Percentiles rank a stretch among this genome's conserved stretches.
Conservation (phyloP, 1,140 invertebrate species). For the Tribolium madens region DNA sequence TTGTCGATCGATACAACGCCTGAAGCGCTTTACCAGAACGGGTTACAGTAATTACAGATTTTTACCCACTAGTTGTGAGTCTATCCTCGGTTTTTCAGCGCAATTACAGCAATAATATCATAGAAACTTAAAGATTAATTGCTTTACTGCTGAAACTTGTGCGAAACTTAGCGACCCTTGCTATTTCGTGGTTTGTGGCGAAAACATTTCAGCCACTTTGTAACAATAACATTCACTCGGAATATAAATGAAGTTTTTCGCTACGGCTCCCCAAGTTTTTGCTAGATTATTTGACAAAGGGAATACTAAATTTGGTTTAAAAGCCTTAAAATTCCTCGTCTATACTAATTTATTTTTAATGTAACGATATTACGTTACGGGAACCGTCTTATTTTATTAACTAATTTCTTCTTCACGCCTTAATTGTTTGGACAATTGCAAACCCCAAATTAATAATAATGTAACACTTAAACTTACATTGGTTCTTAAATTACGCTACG, state of each 20-base stretch:
- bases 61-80: neutral
- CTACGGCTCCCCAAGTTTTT: slow-evolving; percentile 6
- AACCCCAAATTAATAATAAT: too few relatives aligned
- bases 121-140: slow-evolving; percentile 49
- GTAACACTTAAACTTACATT: too few relatives aligned
- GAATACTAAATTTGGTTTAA: slow-evolving; percentile 28
- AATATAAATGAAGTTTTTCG: slow-evolving; percentile 46
- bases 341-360: slow-evolving; percentile 39
- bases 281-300: slow-evolving; percentile 38
- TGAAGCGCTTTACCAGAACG: slow-evolving; percentile 40
- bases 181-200: slow-evolving; percentile 44
- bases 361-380: slow-evolving; percentile 7
- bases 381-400: slow-evolving; percentile 15
- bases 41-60: slow-evolving; percentile 43
- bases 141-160: slow-evolving; percentile 44
- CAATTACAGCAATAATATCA: slow-evolving; percentile 47
- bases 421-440: slow-evolving; percentile 34
- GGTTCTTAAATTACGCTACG: too few relatives aligned
- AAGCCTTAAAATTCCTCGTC: slow-evolving; percentile 17
- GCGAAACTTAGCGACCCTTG: slow-evolving; percentile 43
- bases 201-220: slow-evolving; percentile 48
- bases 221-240: slow-evolving; percentile 46
- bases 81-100: neutral
- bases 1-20: slow-evolving; percentile 42
- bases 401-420: neutral